phyloP scores from a whole-genome alignment of 2,888 invertebrate species.

The Hemistola chrysoprasaria region DNA sequence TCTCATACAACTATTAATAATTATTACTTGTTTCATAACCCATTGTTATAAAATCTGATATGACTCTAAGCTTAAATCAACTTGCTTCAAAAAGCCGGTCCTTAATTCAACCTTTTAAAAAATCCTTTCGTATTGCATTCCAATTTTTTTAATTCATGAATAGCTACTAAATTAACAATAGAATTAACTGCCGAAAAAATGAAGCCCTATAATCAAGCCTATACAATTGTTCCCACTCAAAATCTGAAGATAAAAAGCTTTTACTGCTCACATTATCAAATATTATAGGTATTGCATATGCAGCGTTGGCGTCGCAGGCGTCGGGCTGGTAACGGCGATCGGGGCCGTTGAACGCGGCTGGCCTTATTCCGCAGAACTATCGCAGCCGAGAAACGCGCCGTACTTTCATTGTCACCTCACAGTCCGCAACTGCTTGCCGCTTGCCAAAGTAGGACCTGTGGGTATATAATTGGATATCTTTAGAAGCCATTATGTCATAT shows the following conservation, averaged over 20 bases:
- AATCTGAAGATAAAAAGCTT: constrained; percentile 15
- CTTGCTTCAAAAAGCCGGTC: too few species aligned
- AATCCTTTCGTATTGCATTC: too few species aligned
- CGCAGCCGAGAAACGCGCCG: constrained; percentile 73
- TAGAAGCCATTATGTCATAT: too few species aligned
- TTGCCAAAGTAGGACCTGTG: constrained; percentile 17
- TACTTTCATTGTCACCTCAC: constrained; percentile 79
- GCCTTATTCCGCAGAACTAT: constrained; percentile 77
- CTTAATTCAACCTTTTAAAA: not conserved
- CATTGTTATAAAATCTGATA: too few species aligned
- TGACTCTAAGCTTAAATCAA: too few species aligned
- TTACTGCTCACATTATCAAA: constrained; percentile 25
- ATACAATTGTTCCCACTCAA: constrained; percentile 19
- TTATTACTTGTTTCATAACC: too few species aligned
- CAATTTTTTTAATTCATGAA: not conserved
- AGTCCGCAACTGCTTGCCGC: constrained; percentile 25
- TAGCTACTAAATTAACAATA: not conserved
- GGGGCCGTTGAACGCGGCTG: constrained; percentile 78
- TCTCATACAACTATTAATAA: too few species aligned
- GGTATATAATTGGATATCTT: too few species aligned
- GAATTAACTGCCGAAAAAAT: constrained; percentile 5
- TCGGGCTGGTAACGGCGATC: constrained; percentile 36
- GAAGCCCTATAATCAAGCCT: constrained; percentile 11
- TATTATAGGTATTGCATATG: constrained; percentile 29
- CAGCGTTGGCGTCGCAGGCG: constrained; percentile 22